Evolutionary conservation across 2,797 vertebrate species (phyloP), one percentile per base, ranked within the genome.

Genomic region (Lateolabrax maculatus): DNA sequence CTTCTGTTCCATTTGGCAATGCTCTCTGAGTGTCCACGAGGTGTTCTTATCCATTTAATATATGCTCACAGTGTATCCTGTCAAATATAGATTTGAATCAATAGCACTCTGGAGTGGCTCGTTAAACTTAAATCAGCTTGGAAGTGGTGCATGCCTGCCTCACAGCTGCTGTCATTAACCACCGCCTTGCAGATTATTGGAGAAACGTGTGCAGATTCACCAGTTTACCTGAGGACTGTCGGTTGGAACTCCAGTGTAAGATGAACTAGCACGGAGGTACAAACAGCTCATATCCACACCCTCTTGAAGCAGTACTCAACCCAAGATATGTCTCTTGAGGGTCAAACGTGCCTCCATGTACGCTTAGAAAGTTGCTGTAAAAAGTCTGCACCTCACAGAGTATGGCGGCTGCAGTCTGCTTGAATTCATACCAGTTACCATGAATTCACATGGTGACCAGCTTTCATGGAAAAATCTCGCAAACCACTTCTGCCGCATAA

Each of bases 11-110:
- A 90, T 90, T 89, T 90, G 85, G 71, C 82, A 86, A 91, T 81
- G 88, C 87, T 93, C 84, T 90, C 85, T 75, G 87, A 89, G 89
- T 93, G 90, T 93, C 89, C 87, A 88, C 90, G 89, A 89, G 89
- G 93, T 93, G 93, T 95, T 94, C 94, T 95, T 94, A 94, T 92
- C 93, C 95, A 92, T 95, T 95, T 95, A 95, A 95, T 95, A 94
- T 94, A 95, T 95, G 94, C 94, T 95, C 91, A 89, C 88, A 92
- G 94, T 94, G 94, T 94, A 94, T 95, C 94, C 95, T 95, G 95
- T 95, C 95, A 95, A 95, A 96, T 94, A 94, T 93, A 95, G 95
- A 96, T 96, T 94, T 95, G 92, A 96, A 96, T 96, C 96, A 94
- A 96, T 96, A 95, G 91, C 91, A 93, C 93, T 95, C 94, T 94